Base-by-base conservation (phyloP, 2,113 vertebrate genomes). In the Lagopus muta region DNA sequence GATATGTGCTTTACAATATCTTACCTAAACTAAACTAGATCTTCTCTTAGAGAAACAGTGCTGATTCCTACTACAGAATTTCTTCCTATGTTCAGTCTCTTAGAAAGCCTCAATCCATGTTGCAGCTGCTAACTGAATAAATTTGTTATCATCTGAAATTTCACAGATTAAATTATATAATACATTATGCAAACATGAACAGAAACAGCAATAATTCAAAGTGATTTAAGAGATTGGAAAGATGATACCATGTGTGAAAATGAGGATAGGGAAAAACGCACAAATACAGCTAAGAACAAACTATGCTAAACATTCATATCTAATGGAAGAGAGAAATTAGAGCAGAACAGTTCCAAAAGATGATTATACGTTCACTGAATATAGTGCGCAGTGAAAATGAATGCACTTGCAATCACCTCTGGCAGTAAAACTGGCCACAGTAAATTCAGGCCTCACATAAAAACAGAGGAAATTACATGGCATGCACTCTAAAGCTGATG, bases 401-500 rank as follows among this genome's bases (percentile, higher is more conserved):
- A 85, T 69, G 45, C 16, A 25, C 50, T 94, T 93, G 50, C 21
- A 87, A 55, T 88, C 0, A 0, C 64, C 71, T 85, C 62, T 88
- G 86, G 77, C 91, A 82, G 30, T 62, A 70, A 89, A 93, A 22
- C 74, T 89, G 85, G 89, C 64, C 91, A 69, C 47, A 42, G 88
- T n/a, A 84, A 94, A 88, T 72, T 86, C 82, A 92, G 69, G 57
- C 89, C 57, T 83, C 57, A 42, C 19, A 40, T 84, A 84, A 94
- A 94, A 52, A 74, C 67, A 83, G 76, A 89, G 85, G 47, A 92
- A 89, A 91, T 89, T 92, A 84, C 38, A 74, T 92, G 72, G 80
- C n/a, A 20, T 69, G 47, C 61, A 64, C 40, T 69, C 60, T 92
- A 88, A 94, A 88, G 85, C 52, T 95, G 72, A 38, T 60, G 79